Evolutionary conservation across 1,140 invertebrate species (phyloP).

Genomic region (Pseudomyrmex concolor): DNA sequence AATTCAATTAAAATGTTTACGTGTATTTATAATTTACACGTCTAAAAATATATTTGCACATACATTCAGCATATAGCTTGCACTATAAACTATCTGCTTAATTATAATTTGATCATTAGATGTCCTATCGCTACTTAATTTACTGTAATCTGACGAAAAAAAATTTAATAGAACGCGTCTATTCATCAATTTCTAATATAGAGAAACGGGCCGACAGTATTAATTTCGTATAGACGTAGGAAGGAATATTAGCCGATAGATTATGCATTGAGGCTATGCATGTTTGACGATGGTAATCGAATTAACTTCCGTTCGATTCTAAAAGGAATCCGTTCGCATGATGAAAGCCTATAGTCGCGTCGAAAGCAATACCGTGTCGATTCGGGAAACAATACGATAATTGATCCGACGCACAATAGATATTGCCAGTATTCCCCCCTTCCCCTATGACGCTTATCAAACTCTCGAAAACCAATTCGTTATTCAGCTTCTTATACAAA

Average conservation of each 20-base stretch:
- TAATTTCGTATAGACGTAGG: constrained; percentile 31
- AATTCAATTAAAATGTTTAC: too few species aligned
- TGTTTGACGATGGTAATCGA: constrained; percentile 40
- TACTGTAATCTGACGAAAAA: too few species aligned
- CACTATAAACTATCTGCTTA: background rate
- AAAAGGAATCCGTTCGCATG: constrained; percentile 49
- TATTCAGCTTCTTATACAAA: constrained; percentile 54
- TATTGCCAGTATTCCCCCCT: constrained; percentile 4
- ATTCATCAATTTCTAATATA: constrained; percentile 13
- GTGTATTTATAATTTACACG: too few species aligned
- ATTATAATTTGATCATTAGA: background rate
- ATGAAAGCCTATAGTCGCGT: constrained; percentile 37
- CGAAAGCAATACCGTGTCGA: constrained; percentile 54
- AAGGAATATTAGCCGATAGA: constrained; percentile 40
- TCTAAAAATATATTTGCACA: too few species aligned
- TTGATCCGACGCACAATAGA: constrained; percentile 49
- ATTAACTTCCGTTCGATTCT: constrained; percentile 51
- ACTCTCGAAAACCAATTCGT: constrained; percentile 43
- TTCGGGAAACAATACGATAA: constrained; percentile 49
- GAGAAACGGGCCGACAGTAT: constrained; percentile 14
- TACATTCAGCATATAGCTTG: too few species aligned
- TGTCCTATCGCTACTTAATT: background rate
- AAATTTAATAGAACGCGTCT: too few species aligned
- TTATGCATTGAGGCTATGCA: constrained; percentile 48
- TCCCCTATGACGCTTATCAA: constrained; percentile 25